phyloP scores from a whole-genome alignment of 2,113 vertebrate genomes.

The Tapirus terrestris region DNA sequence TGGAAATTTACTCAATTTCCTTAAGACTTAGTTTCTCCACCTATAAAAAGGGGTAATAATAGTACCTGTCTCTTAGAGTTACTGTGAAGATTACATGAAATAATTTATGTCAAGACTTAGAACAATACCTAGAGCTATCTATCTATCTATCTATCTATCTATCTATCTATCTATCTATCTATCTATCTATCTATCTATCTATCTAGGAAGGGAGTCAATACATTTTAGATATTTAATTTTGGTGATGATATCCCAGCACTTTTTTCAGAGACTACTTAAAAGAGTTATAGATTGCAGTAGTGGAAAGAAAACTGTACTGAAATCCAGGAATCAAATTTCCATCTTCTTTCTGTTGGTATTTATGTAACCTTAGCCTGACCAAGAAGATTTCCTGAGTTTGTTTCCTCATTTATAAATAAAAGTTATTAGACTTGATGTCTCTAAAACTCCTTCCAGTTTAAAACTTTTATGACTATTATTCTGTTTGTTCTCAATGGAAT shows the following conservation, averaged over 20 bases:
- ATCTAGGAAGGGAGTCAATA: background rate
- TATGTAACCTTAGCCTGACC: background rate
- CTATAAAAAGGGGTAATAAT: background rate
- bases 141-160: no score
- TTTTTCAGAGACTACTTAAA: background rate
- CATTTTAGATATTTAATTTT: slow-evolving; percentile 38
- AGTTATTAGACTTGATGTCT: background rate
- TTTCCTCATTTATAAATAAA: slow-evolving; percentile 34
- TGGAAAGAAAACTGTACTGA: background rate
- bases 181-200: no score
- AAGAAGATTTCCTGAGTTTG: background rate
- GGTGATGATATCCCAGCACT: background rate
- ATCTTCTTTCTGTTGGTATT: background rate
- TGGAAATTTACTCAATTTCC: background rate
- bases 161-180: background rate
- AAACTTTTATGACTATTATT: background rate
- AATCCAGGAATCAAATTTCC: background rate
- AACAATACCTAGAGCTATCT: background rate
- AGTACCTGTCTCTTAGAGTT: background rate
- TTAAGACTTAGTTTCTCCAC: background rate
- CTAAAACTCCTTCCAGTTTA: background rate
- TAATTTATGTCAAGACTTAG: background rate
- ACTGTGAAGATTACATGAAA: background rate
- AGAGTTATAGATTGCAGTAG: background rate
- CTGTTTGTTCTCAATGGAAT: background rate